phyloP scores from a whole-genome alignment of 2,797 vertebrate species.

The Eulemur albifrons region DNA sequence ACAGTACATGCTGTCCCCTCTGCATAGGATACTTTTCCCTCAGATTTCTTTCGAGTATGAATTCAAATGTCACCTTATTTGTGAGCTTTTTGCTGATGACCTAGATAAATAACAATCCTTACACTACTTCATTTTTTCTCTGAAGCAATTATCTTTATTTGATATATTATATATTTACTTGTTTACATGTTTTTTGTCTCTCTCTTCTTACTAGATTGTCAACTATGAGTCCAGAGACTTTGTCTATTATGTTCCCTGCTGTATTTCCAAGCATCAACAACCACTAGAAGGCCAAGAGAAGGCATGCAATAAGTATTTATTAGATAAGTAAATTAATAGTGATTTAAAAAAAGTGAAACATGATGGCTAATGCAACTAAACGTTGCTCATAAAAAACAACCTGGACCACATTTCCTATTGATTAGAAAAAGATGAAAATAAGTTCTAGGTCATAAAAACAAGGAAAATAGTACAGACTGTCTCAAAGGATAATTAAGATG shows the following conservation, averaged over 20 bases:
- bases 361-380: neutral
- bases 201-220: neutral
- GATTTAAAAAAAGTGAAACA: neutral
- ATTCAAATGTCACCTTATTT: neutral
- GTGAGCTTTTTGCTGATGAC: neutral
- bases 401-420: neutral
- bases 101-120: neutral
- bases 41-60: neutral
- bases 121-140: neutral
- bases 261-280: neutral
- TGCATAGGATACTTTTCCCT: neutral
- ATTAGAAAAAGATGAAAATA: neutral
- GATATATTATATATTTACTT: neutral
- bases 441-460: neutral
- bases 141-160: neutral
- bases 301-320: neutral
- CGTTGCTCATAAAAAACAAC: conserved; percentile 2
- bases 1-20: neutral
- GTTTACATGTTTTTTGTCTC: neutral
- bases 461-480: neutral
- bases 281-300: neutral
- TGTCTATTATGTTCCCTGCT: neutral
- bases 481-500: neutral
- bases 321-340: neutral
- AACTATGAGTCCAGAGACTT: neutral